Base-by-base conservation (phyloP, 2,888 invertebrate species). In the Phyllotreta cruciferae region DNA sequence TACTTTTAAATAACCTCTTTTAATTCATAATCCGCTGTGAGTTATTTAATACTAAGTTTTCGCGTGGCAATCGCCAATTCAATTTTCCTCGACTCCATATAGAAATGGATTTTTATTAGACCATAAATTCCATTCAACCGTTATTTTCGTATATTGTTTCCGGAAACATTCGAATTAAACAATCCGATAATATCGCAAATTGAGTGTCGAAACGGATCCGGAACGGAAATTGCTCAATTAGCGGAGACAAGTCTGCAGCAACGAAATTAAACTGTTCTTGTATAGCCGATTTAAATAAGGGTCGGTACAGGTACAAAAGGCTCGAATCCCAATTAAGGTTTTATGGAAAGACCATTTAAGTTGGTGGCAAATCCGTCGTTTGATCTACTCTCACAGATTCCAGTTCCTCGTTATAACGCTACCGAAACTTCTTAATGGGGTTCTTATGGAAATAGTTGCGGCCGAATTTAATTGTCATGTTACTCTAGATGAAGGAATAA, bases 401-500 rank as follows among this genome's bases (percentile, higher is more conserved):
- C 24, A 14, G 47, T 14, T 11, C 14, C 47, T 47, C 47, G 34
- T 47, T 47, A 47, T 14, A 14, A 14, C 6, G 47, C 47, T 44
- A 11, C 44, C n/a, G 47, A 47, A 47, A 47, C 14, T 47, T 14
- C 47, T 47, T 47, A 47, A 11, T 14, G 24, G 14, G 47, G 3
- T 14, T 14, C 47, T 47, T 47, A 47, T 47, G 4, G n/a, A 44
- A 44, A 44, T 44, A 44, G 44, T 44, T 44, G 44, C 10, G 44
- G 44, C 6, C 10, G 7, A 14, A 44, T 44, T 41, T n/a, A 41
- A 41, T 24, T 24, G 41, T 41, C 10, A 41, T 9, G 9, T n/a
- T 41, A n/a, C 10, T 41, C 5, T n/a, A 41, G 10, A 41, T 41
- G 10, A 41, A 9, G n/a, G 41, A 10, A 41, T 24, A 24, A 24